phyloP scores from a whole-genome alignment of 1,140 invertebrate species.

The Sitobion miscanthi region DNA sequence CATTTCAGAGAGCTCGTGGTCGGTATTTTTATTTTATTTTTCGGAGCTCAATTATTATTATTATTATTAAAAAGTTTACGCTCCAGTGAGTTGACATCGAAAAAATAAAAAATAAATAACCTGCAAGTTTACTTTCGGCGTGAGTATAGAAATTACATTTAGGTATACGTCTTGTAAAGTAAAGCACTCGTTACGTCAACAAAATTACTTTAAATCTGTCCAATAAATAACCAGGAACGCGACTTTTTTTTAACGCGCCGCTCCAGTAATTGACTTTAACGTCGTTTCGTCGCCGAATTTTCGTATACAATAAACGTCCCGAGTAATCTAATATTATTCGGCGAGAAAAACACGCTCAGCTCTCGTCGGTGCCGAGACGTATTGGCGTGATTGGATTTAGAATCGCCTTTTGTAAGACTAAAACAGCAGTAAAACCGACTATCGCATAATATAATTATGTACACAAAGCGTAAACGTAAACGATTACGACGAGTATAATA shows the following conservation, averaged over 20 bases:
- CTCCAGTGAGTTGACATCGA: no score
- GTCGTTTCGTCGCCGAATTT: neutral
- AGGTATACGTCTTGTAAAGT: no score
- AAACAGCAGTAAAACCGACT: neutral
- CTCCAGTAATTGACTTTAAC: neutral
- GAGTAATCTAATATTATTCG: neutral
- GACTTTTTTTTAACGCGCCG: neutral
- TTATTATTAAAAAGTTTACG: no score
- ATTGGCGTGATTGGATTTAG: neutral
- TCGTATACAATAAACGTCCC: neutral
- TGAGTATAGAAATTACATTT: no score
- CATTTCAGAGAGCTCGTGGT: no score
- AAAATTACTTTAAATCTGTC: neutral
- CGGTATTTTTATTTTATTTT: no score
- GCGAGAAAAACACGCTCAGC: neutral
- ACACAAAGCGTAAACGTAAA: neutral
- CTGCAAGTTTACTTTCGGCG: no score
- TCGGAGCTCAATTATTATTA: no score
- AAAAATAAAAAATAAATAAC: no score
- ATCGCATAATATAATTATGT: neutral
- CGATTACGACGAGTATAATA: neutral
- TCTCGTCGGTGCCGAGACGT: neutral
- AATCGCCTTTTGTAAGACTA: neutral
- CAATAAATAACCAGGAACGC: neutral
- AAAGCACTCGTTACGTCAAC: neutral